Base-by-base conservation (phyloP, 2,888 invertebrate species). In the Ennomos erosarius region DNA sequence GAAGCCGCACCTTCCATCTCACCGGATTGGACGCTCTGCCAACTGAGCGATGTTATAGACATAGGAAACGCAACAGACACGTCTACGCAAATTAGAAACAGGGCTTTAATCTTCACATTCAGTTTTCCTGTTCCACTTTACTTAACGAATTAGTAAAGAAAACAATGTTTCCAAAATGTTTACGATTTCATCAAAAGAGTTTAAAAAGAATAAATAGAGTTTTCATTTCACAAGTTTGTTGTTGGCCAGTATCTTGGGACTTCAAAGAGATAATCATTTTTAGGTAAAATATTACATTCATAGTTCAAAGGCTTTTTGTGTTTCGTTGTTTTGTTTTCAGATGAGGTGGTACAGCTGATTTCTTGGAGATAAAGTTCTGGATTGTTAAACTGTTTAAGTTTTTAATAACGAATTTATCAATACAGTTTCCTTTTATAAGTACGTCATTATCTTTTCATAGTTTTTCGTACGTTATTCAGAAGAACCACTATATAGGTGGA, bases 291-390 rank as follows among this genome's bases (percentile, higher is more conserved):
- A 65, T 57, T 59, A 40, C 59, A 55, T 59, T 59, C 39, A 35
- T 54, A 46, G 44, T 57, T 60, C 55, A 55, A 48, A 59, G 53
- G 50, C 58, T 49, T 51, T 36, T 66, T 65, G 64, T 69, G 65
- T 62, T 52, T 47, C 39, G 49, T 70, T 75, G 75, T 74, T 75
- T 70, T 61, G 53, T 70, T 54, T 70, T 67, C 40, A 54, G 33
- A 13, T 71, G 70, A 70, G 52, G 49, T 35, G 52, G 34, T 50
- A 42, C 72, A 73, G 62, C 73, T 49, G 70, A 64, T 62, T 64
- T 59, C 53, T 8, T 10, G 46, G 64, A 67, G 54, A 37, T 37
- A 34, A 26, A 26, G 26, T 40, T 26, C 26, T 26, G 26, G 26
- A 9, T 49, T 10, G 2, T 12, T 38, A 6, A n/a, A n/a, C n/a